A percentile compares a stretch with the other conserved stretches of the same genome.
These are phyloP conservation scores for Pyxicephalus adspersus DNA, from an alignment of 2,113 vertebrate species.

Conservation along the genomic window DNA sequence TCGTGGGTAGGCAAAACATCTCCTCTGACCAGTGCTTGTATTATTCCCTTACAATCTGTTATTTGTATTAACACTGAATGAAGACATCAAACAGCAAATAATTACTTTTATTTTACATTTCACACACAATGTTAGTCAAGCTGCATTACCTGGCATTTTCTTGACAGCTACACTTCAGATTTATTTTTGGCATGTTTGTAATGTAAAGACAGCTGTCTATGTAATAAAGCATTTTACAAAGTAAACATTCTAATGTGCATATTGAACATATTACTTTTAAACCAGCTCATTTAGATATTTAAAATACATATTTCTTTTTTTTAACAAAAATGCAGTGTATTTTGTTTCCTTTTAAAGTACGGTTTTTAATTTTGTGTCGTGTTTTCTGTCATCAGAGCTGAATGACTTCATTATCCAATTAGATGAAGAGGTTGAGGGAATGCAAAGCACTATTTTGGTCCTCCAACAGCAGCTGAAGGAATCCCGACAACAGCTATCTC, in stretches of 20 bases:
- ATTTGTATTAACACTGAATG: too few relatives aligned
- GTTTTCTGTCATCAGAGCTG: constrained; percentile 78
- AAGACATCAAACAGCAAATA: too few relatives aligned
- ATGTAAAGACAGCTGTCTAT: background rate
- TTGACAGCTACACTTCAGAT: background rate
- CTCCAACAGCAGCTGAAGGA: constrained; percentile 97
- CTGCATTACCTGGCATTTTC: too few relatives aligned
- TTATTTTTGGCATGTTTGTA: background rate
- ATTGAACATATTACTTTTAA: too few relatives aligned
- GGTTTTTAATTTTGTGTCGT: constrained; percentile 32
- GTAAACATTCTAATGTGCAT: background rate
- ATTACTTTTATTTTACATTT: too few relatives aligned
- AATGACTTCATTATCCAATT: constrained; percentile 99
- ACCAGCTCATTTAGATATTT: too few relatives aligned
- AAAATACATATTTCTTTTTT: too few relatives aligned
- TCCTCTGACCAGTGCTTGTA: too few relatives aligned
- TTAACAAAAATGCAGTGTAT: background rate
- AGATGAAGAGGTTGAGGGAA: constrained; percentile 98
- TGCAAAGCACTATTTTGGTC: constrained; percentile 98
- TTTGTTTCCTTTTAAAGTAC: background rate
- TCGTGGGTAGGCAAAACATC: too few relatives aligned
- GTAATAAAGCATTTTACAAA: background rate
- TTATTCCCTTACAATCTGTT: too few relatives aligned
- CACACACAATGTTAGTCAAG: background rate
- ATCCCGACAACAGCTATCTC: constrained; percentile 86